Conservation (phyloP, 2,113 vertebrate genomes). For the Corapipo altera region DNA sequence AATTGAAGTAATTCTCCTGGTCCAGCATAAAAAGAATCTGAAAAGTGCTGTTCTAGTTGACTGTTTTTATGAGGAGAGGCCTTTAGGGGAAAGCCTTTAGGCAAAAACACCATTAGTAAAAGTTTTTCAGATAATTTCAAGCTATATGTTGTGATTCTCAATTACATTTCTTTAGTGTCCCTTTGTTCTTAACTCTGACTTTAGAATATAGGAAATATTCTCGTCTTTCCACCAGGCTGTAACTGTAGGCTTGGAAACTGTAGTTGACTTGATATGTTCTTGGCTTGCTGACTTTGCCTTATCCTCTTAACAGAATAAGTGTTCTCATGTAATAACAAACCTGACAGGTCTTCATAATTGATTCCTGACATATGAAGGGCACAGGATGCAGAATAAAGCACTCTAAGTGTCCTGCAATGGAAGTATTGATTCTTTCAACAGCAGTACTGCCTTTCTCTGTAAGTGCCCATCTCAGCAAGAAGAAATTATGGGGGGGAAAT, state of each 20-base stretch:
- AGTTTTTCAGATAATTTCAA: neutral
- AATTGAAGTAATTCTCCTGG: neutral
- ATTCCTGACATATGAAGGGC: constrained; percentile 35
- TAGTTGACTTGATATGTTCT: neutral
- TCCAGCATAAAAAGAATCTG: neutral
- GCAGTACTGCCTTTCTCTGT: neutral
- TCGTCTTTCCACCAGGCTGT: neutral
- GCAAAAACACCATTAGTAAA: neutral
- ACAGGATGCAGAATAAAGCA: constrained; percentile 23
- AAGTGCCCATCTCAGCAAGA: constrained; percentile 52
- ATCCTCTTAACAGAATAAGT: constrained; percentile 50
- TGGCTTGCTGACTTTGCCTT: constrained; percentile 50
- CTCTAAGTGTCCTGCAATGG: neutral
- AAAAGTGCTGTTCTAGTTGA: neutral
- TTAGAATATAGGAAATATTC: neutral
- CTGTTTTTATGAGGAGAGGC: neutral
- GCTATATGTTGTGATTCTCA: neutral
- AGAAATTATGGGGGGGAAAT: constrained; percentile 21
- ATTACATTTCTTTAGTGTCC: neutral
- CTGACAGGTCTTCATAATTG: constrained; percentile 54
- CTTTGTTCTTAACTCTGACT: neutral
- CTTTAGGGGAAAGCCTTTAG: neutral
- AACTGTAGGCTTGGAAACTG: neutral
- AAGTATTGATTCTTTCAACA: constrained; percentile 52
- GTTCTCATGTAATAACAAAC: constrained; percentile 29